Percentiles rank a stretch among this genome's conserved stretches.
Evolutionary conservation across 2,888 invertebrate genomes (phyloP).

Genomic region (Alsophila aescularia): DNA sequence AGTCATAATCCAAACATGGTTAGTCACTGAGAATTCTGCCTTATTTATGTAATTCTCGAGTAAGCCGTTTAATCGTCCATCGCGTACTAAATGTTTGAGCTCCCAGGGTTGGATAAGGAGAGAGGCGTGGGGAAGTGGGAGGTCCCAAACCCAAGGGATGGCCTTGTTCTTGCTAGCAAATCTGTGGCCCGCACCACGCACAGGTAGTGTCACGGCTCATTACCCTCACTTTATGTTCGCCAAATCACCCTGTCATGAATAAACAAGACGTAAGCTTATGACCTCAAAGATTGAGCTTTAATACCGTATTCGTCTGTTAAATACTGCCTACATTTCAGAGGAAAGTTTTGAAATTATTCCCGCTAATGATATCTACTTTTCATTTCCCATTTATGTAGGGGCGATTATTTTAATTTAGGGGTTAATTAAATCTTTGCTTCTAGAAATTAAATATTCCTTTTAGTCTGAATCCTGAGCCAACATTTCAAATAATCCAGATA

Average conservation of each 20-base stretch:
- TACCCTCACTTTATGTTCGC: conserved; percentile 68
- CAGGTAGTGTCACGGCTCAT: conserved; percentile 76
- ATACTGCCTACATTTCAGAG: conserved; percentile 27
- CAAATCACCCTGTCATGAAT: conserved; percentile 70
- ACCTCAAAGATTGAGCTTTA: conserved; percentile 37
- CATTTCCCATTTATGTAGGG: conserved; percentile 10
- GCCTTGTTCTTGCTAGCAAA: conserved; percentile 63
- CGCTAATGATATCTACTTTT: conserved; percentile 7
- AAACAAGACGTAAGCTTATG: conserved; percentile 60
- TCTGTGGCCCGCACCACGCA: conserved; percentile 62
- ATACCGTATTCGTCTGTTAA: conserved; percentile 17
- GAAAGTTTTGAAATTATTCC: conserved; percentile 19
- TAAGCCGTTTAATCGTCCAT: conserved; percentile 72
- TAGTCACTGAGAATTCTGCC: conserved; percentile 54
- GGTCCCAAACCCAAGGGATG: conserved; percentile 51
- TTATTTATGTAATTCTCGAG: conserved; percentile 68
- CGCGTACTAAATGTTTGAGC: conserved; percentile 67
- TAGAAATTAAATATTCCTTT: conserved; percentile 18
- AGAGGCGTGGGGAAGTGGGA: conserved; percentile 37
- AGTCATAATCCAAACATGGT: conserved; percentile 57
- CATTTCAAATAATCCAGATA: conserved; percentile 11
- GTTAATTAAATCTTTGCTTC: conserved; percentile 11
- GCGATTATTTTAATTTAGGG: conserved; percentile 13
- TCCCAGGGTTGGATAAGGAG: conserved; percentile 51
- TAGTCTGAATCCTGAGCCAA: conserved; percentile 11